Percentiles rank a stretch among this genome's conserved stretches.
These are phyloP conservation scores for Manacus vitellinus DNA, from an alignment of 2,113 vertebrate species.

Conservation along the genomic window DNA sequence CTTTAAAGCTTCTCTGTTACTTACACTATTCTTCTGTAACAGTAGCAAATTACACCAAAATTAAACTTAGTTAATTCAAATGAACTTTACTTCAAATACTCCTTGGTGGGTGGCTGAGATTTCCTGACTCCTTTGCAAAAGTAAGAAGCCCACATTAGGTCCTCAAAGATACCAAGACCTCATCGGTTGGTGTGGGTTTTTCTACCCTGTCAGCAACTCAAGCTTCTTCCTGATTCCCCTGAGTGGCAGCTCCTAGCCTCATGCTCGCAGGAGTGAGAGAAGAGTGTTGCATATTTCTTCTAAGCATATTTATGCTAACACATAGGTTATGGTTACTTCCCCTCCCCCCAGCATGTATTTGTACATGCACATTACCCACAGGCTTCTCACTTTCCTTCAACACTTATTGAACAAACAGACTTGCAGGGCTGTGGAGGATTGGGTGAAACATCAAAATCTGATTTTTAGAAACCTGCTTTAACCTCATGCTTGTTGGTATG, in stretches of 20 bases:
- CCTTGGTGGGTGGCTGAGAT: background rate
- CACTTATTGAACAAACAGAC: background rate
- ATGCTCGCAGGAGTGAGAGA: background rate
- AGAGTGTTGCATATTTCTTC: background rate
- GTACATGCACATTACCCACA: background rate
- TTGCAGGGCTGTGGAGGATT: background rate
- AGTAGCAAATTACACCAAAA: background rate
- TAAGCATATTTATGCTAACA: background rate
- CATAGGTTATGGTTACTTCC: background rate
- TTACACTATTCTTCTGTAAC: background rate
- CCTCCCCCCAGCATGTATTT: background rate
- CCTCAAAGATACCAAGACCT: background rate
- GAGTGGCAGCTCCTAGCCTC: background rate
- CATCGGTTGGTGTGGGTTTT: background rate
- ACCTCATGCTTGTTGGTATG: background rate
- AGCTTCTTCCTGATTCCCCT: background rate
- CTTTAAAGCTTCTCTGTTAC: background rate
- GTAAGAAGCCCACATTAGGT: background rate
- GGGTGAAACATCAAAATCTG: background rate
- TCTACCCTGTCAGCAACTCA: background rate
- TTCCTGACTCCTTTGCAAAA: background rate
- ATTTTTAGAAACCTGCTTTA: background rate
- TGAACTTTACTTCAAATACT: background rate
- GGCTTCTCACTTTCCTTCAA: background rate
- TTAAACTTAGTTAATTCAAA: background rate